Conservation (phyloP, 2,888 invertebrate species). For the Cheilosia pagana region DNA sequence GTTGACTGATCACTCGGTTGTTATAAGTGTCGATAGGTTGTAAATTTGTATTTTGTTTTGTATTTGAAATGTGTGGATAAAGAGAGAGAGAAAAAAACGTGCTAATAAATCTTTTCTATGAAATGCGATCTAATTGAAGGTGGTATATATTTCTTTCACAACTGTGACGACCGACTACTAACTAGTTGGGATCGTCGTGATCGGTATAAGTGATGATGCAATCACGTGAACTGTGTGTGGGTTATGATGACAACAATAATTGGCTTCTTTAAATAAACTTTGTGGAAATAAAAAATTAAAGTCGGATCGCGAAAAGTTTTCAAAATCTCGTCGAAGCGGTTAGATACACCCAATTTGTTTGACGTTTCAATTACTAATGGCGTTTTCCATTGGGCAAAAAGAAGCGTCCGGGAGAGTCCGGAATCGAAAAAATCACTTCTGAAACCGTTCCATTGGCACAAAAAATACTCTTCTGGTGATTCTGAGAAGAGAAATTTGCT, state of each 20-base stretch:
- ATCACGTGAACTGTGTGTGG: background rate
- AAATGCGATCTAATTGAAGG: slow-evolving; percentile 37
- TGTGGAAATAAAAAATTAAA: no score
- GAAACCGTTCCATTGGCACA: no score
- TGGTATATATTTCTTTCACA: slow-evolving; percentile 2
- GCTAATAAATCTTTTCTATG: slow-evolving; percentile 53
- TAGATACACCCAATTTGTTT: no score
- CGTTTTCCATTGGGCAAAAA: no score
- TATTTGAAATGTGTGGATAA: slow-evolving; percentile 8
- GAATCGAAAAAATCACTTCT: no score
- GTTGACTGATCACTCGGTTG: slow-evolving; percentile 26
- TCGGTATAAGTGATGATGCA: slow-evolving; percentile 8
- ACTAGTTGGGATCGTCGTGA: slow-evolving; percentile 49
- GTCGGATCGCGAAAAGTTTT: no score
- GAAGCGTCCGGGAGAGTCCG: no score
- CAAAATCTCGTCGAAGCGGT: no score
- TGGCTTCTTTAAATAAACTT: no score
- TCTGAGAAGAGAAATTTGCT: no score
- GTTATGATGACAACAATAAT: background rate
- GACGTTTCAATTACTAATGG: no score
- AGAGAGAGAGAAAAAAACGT: slow-evolving; percentile 18
- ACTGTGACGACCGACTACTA: background rate
- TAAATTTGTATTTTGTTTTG: slow-evolving; percentile 26
- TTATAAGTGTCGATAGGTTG: slow-evolving; percentile 6
- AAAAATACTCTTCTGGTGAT: no score